Base-by-base conservation (phyloP, 2,888 invertebrate genomes). In the Chalcosyrphus nemorum region DNA sequence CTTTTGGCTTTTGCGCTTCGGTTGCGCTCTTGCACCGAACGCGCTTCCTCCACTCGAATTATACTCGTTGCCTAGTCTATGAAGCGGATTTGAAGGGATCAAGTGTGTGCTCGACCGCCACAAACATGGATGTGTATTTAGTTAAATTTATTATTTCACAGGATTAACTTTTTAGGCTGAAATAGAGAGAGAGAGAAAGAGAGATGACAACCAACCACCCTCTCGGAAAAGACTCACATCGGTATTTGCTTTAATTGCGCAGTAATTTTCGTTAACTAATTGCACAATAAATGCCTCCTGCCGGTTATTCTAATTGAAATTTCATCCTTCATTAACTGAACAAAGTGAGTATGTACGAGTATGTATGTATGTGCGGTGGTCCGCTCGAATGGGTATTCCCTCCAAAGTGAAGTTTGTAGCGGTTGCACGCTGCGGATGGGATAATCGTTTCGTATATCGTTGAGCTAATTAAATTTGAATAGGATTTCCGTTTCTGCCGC, bases 301-400 rank as follows among this genome's bases (percentile, higher is more conserved):
- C 27, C 66, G 66, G 66, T 77, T 82, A 66, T 77, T 72, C 77
- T 82, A 82, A 82, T 82, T 82, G 82, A 77, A 82, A 82, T 82
- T 77, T 82, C 77, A 82, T 82, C 72, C 77, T 72, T 82, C 82
- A 82, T 82, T 82, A 76, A 70, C 52, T 45, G 52, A 52, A 76
- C 35, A 76, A 59, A 45, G 71, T n/a, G 17, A 45, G 4, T 35
- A 9, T 9, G 27, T 1, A 7, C 1, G 52, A 29, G 45, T 24
- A 41, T n/a, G 45, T 24, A 15, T 11, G 24, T 17, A 11, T 2
- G 13, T n/a, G 32, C 27, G 13, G 15, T 27, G 21, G n/a, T 13
- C 38, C 35, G 19, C 6, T 32, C 41, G 52, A 45, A 57, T 47
- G 41, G 45, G 29, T 41, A 38, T 35, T 24, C 4, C n/a, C n/a